These are phyloP conservation scores for Tragelaphus buxtoni DNA, from an alignment of 2,113 vertebrate genomes.

Conservation along the genomic window DNA sequence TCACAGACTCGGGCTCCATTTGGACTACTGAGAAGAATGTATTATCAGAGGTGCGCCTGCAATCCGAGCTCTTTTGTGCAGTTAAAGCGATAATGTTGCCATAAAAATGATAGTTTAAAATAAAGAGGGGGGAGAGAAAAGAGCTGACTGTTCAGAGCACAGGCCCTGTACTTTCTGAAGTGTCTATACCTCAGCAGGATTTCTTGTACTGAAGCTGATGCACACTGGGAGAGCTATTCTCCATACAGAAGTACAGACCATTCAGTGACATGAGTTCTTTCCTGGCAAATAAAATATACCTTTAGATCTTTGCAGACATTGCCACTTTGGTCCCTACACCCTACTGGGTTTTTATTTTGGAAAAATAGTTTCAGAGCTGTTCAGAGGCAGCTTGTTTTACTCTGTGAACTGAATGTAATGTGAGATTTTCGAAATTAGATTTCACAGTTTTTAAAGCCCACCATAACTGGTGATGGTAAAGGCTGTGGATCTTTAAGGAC, in stretches of 20 bases:
- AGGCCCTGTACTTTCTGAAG: conserved; percentile 63
- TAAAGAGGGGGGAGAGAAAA: conserved; percentile 25
- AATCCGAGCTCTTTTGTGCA: conserved; percentile 58
- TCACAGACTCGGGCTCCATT: background rate
- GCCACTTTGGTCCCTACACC: conserved; percentile 61
- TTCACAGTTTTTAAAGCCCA: background rate
- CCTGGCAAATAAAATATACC: conserved; percentile 68
- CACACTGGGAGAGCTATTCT: conserved; percentile 73
- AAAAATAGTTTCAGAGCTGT: conserved; percentile 73
- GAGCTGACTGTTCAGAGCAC: conserved; percentile 61
- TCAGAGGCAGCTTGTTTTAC: conserved; percentile 56
- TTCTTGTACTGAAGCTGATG: conserved; percentile 65
- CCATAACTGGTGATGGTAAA: background rate
- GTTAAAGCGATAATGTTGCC: conserved; percentile 66
- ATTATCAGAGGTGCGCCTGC: conserved; percentile 50
- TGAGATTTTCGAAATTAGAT: conserved; percentile 66
- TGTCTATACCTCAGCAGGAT: conserved; percentile 71
- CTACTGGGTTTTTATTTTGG: conserved; percentile 80
- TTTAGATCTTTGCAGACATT: conserved; percentile 74
- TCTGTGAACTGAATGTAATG: conserved; percentile 51
- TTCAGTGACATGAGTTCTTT: conserved; percentile 71
- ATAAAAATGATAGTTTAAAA: conserved; percentile 42
- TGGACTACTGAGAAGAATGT: conserved; percentile 49
- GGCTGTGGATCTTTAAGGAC: background rate
- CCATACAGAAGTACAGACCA: conserved; percentile 55